Evolutionary conservation across 2,888 invertebrate genomes (phyloP).

Genomic region (Mantis religiosa): DNA sequence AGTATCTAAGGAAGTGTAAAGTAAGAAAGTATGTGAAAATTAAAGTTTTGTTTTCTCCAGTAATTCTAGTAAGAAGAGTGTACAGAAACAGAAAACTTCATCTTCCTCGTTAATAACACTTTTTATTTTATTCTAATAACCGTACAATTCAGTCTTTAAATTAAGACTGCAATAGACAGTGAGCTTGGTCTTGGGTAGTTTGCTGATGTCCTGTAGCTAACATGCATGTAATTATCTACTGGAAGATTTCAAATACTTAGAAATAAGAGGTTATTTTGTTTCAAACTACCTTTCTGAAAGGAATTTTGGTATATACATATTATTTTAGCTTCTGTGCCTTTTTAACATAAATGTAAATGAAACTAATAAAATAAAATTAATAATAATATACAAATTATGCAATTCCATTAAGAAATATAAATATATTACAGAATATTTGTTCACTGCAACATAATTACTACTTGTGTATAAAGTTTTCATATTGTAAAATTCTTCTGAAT

Average conservation of each 20-base stretch:
- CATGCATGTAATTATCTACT: not conserved
- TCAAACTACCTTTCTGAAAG: not conserved
- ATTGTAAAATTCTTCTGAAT: not conserved
- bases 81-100: too few relatives aligned
- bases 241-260: not conserved
- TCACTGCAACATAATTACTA: not conserved
- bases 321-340: slow-evolving; percentile 11
- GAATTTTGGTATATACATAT: not conserved
- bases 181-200: not conserved
- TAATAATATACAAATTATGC: not conserved
- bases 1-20: too few relatives aligned
- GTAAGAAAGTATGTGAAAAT: too few relatives aligned
- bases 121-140: too few relatives aligned
- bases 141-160: too few relatives aligned
- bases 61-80: too few relatives aligned
- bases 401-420: not conserved
- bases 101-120: too few relatives aligned
- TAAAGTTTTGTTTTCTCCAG: too few relatives aligned
- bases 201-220: not conserved
- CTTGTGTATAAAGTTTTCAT: not conserved
- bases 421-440: not conserved
- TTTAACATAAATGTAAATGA: not conserved
- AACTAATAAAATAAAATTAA: not conserved
- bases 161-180: not conserved
- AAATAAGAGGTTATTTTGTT: not conserved